A percentile compares a stretch with the other conserved stretches of the same genome.
Conservation (phyloP, 2,888 invertebrate species). For the Nomada ruficornis region DNA sequence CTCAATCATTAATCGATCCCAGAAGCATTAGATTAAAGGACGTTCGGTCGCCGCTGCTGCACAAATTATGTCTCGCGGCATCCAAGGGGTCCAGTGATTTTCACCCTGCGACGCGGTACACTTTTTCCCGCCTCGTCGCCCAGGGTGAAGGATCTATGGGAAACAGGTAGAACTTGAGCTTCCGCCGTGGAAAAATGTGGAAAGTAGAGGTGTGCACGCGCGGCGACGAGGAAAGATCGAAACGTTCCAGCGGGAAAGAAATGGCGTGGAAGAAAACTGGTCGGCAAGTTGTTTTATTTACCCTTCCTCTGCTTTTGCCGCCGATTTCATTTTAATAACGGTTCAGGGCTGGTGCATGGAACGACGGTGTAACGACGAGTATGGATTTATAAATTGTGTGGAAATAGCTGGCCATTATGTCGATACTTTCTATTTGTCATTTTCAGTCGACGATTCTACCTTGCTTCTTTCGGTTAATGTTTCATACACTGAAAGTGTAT, state of each 20-base stretch:
- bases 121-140: slow-evolving; percentile 1
- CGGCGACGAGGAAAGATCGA: neutral
- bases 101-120: slow-evolving; percentile 9
- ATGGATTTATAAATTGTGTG: too few species aligned
- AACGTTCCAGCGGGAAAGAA: neutral
- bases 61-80: slow-evolving; percentile 41
- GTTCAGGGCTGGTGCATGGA: too few species aligned
- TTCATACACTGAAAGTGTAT: too few species aligned
- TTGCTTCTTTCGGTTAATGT: too few species aligned
- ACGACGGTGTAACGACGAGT: too few species aligned
- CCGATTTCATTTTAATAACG: too few species aligned
- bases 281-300: too few species aligned
- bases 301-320: too few species aligned
- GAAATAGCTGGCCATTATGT: too few species aligned
- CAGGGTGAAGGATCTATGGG: neutral
- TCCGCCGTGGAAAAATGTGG: slow-evolving; percentile 11
- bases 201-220: neutral
- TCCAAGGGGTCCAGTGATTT: slow-evolving; percentile 35
- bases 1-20: slow-evolving; percentile 54
- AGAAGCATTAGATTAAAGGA: slow-evolving; percentile 53
- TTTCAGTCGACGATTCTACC: too few species aligned
- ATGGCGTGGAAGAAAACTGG: neutral
- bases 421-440: too few species aligned
- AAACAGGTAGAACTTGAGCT: slow-evolving; percentile 33
- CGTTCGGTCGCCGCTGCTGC: slow-evolving; percentile 26